Percentiles rank a stretch among this genome's conserved stretches.
These are phyloP conservation scores for Troides helena DNA, from an alignment of 2,888 invertebrate species.

Conservation along the genomic window DNA sequence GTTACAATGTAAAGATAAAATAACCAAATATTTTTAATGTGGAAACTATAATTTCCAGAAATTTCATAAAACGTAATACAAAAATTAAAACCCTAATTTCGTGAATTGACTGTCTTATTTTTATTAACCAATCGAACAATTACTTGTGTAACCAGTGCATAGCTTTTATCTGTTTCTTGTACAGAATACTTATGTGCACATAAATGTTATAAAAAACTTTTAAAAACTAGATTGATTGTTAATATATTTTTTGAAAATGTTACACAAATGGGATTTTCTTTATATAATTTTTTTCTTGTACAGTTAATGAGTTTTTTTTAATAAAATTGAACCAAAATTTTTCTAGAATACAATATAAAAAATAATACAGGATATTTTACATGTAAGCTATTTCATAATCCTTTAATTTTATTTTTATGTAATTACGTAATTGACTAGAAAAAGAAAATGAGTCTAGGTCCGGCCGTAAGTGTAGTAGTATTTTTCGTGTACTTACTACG, in stretches of 20 bases:
- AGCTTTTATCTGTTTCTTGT: too few species aligned
- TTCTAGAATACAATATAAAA: background rate
- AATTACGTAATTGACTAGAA: conserved; percentile 14
- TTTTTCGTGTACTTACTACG: too few species aligned
- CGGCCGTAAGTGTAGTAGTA: background rate
- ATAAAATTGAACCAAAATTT: background rate
- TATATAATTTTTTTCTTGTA: background rate
- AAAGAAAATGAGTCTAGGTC: background rate
- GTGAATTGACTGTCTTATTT: too few species aligned
- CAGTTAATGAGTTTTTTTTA: background rate
- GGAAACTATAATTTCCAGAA: background rate
- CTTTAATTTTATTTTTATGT: conserved; percentile 15
- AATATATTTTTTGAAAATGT: background rate
- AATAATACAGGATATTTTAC: conserved; percentile 17
- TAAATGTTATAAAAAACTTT: too few species aligned
- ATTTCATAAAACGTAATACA: background rate
- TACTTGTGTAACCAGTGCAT: too few species aligned
- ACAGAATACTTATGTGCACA: too few species aligned
- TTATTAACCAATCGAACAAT: too few species aligned
- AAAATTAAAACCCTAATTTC: too few species aligned
- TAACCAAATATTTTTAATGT: background rate
- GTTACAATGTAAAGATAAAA: background rate
- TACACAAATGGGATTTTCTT: background rate
- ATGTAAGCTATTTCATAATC: conserved; percentile 28
- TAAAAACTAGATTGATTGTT: too few species aligned